Conservation (phyloP, 2,888 invertebrate species). For the Leptopilina syphax region DNA sequence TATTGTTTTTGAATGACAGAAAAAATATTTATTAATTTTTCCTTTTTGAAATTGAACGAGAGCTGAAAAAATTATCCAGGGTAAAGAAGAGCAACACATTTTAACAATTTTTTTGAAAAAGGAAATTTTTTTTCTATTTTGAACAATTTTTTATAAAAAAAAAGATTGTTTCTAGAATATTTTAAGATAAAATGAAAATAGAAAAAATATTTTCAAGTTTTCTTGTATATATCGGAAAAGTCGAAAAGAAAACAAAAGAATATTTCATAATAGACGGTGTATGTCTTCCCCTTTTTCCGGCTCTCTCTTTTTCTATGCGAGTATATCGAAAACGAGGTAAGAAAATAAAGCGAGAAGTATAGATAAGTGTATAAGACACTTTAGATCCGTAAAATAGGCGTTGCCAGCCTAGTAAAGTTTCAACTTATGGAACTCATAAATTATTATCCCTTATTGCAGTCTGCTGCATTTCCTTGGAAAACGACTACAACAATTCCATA, state of each 20-base stretch:
- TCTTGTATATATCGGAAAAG: not conserved
- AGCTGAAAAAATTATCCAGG: too few relatives aligned
- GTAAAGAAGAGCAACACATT: too few relatives aligned
- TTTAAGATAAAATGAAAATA: too few relatives aligned
- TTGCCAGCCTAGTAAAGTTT: constrained; percentile 56
- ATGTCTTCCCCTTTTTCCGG: not conserved
- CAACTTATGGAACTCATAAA: constrained; percentile 63
- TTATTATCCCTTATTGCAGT: constrained; percentile 51
- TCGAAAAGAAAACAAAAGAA: not conserved
- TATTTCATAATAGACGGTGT: not conserved
- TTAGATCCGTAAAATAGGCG: constrained; percentile 58
- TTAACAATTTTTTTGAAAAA: too few relatives aligned
- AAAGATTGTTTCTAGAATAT: too few relatives aligned
- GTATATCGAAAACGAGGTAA: constrained; percentile 17
- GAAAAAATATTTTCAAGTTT: too few relatives aligned
- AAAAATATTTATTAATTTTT: too few relatives aligned
- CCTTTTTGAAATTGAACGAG: too few relatives aligned
- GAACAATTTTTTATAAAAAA: too few relatives aligned
- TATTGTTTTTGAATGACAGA: too few relatives aligned
- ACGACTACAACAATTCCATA: constrained; percentile 55
- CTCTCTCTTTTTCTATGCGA: not conserved
- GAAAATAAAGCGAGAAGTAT: constrained; percentile 36
- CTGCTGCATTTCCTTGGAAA: constrained; percentile 56
- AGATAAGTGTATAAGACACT: constrained; percentile 57
- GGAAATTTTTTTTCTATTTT: too few relatives aligned